phyloP scores from a whole-genome alignment of 2,797 vertebrate genomes.

The Poecilia wingei region DNA sequence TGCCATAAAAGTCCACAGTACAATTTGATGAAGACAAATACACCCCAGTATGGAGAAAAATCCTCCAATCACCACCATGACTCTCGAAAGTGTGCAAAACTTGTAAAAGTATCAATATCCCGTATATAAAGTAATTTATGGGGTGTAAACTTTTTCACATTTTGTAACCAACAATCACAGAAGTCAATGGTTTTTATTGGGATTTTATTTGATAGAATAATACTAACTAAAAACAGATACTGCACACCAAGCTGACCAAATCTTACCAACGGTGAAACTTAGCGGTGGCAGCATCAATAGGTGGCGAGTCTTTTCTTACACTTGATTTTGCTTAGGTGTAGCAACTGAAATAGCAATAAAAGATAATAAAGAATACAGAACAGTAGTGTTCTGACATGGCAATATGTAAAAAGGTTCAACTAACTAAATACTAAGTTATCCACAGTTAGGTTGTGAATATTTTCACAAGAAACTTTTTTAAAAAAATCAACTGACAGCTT shows the following conservation, averaged over 20 bases:
- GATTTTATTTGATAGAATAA: background rate
- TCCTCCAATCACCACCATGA: background rate
- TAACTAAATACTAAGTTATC: too few relatives aligned
- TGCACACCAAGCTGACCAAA: background rate
- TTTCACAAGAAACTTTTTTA: background rate
- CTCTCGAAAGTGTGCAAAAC: background rate
- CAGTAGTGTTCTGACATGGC: background rate
- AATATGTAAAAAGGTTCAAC: background rate
- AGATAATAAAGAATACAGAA: background rate
- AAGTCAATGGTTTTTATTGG: background rate
- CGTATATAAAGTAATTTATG: background rate
- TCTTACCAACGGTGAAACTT: background rate
- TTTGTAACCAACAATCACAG: background rate
- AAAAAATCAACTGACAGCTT: background rate
- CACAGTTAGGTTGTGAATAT: background rate
- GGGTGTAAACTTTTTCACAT: background rate
- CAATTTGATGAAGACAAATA: slow-evolving; percentile 19
- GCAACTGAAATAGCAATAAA: background rate
- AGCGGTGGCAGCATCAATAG: background rate
- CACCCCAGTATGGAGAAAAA: background rate
- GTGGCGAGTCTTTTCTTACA: background rate
- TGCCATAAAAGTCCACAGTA: slow-evolving; percentile 2
- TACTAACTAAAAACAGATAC: background rate
- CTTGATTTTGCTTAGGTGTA: background rate
- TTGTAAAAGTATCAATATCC: background rate